Evolutionary conservation across 2,113 vertebrate species (phyloP).

Genomic region (Ancistrus triradiatus): DNA sequence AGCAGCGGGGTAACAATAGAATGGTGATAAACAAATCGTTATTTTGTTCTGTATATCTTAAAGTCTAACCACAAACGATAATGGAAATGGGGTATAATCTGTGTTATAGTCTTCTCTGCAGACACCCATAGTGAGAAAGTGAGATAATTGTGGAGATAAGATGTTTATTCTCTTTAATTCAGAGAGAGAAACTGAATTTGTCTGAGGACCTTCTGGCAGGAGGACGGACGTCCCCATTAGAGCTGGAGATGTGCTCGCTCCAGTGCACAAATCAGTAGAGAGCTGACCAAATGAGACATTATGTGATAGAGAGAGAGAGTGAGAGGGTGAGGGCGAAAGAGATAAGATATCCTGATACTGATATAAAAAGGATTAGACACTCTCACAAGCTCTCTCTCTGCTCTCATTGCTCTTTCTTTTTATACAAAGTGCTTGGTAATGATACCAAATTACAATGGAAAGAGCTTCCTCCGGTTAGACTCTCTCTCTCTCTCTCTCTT

Average conservation of each 20-base stretch:
- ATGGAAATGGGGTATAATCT: no score
- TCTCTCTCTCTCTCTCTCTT: not conserved
- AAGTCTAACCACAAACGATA: no score
- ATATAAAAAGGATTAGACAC: not conserved
- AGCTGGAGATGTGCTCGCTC: slow-evolving; percentile 1
- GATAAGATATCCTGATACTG: not conserved
- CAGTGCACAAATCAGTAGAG: slow-evolving; percentile 32
- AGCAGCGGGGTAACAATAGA: no score
- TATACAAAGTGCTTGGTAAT: slow-evolving; percentile 13
- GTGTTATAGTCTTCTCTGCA: no score
- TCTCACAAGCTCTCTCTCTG: not conserved
- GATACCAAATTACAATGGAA: slow-evolving; percentile 17
- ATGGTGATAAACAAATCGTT: no score
- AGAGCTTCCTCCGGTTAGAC: not conserved
- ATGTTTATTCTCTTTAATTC: slow-evolving; percentile 25
- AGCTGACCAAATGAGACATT: slow-evolving; percentile 28
- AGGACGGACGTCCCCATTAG: no score
- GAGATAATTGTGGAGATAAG: not conserved
- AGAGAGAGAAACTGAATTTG: slow-evolving; percentile 36
- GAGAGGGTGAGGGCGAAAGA: slow-evolving; percentile 5
- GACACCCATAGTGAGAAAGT: slow-evolving; percentile 1
- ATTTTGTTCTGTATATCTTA: no score
- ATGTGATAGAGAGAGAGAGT: slow-evolving; percentile 9
- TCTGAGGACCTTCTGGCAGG: no score
- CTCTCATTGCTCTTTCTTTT: slow-evolving; percentile 23